Base-by-base conservation (phyloP, 2,888 invertebrate genomes). In the Rhabditoides inermis region DNA sequence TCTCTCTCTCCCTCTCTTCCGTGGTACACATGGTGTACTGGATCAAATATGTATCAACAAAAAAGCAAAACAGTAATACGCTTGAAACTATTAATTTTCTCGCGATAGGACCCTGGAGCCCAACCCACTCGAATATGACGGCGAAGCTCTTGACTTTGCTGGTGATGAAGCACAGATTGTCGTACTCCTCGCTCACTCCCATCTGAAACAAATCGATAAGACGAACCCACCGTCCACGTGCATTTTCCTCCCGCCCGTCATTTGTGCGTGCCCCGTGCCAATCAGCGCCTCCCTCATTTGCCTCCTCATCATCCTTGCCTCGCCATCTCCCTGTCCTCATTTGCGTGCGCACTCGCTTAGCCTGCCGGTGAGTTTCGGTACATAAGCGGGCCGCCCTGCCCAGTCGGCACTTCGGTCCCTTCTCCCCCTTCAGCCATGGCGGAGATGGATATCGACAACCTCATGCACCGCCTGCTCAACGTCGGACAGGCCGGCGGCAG, bases 401-500 rank as follows among this genome's bases (percentile, higher is more conserved):
- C n/a, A n/a, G n/a, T n/a, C n/a, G n/a, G n/a, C n/a, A n/a, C n/a
- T n/a, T n/a, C n/a, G n/a, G n/a, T n/a, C n/a, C n/a, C 39, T 41
- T 26, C 41, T 25, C 41, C 25, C 32, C 22, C 28, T 7, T 28
- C 28, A 4, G 32, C 20, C 26, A 45, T 20, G 15, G 32, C 32
- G n/a, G 45, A 45, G 30, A 51, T 57, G 35, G 58, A 64, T 40
- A 51, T 61, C 40, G 63, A 61, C 53, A 55, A 55, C 42, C 51
- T 63, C 51, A 56, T 61, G 45, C 37, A 41, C 30, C 55, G 61
- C n/a, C 53, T 63, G 44, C 55, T 61, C 49, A 62, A 61, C 45
- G 64, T 64, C 23, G 64, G 64, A 28, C 47, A 46, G 35, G 46
- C 56, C 1, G 60, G 64, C 36, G 64, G 64, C 20, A 36, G 64